phyloP scores from a whole-genome alignment of 2,888 invertebrate genomes.

The Scaptomyza caliginosa region DNA sequence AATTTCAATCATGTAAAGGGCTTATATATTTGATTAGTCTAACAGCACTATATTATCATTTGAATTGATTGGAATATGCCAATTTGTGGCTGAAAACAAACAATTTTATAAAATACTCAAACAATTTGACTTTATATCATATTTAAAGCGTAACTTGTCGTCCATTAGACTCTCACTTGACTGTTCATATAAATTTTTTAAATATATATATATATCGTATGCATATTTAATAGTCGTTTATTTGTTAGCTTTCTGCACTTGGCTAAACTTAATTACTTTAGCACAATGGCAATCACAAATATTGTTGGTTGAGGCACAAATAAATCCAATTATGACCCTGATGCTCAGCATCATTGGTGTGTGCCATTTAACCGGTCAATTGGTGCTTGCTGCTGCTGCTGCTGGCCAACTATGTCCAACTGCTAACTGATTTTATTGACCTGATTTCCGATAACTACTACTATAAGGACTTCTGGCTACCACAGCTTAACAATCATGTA shows the following conservation, averaged over 20 bases:
- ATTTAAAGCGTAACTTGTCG: not conserved
- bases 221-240: not conserved
- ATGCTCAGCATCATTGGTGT: constrained; percentile 14
- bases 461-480: not conserved
- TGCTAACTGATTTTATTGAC: constrained; percentile 44
- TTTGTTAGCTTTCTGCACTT: constrained; percentile 10
- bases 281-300: constrained; percentile 22
- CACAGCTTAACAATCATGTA: not conserved
- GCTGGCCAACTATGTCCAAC: constrained; percentile 15
- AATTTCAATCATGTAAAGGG: not conserved
- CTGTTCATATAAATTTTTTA: not conserved
- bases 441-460: constrained; percentile 27
- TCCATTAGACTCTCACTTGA: not conserved
- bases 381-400: not conserved
- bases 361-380: constrained; percentile 34
- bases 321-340: constrained; percentile 47
- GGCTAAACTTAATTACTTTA: constrained; percentile 39
- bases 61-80: not conserved
- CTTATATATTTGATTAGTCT: not conserved
- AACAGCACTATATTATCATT: not conserved
- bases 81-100: not conserved
- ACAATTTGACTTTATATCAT: too few species aligned
- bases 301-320: constrained; percentile 23
- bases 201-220: not conserved
- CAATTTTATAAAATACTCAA: too few species aligned